Percentiles rank a stretch among this genome's conserved stretches.
Conservation (phyloP, 2,888 invertebrate genomes). For the Actias luna region DNA sequence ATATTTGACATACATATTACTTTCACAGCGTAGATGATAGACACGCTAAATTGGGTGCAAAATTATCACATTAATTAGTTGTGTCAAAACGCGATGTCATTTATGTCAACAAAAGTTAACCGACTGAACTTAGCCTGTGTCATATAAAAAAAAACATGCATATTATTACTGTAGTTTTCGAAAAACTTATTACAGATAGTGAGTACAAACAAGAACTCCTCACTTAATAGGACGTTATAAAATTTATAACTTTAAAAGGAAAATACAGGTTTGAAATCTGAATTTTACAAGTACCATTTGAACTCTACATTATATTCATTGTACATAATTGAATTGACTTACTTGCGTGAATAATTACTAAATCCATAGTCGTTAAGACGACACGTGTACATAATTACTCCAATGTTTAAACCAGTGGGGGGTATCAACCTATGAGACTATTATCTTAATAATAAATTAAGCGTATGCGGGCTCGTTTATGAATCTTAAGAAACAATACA, state of each 20-base stretch:
- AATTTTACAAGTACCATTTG: background rate
- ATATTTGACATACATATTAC: too few species aligned
- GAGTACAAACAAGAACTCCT: too few species aligned
- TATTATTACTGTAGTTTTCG: too few species aligned
- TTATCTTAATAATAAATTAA: slow-evolving; percentile 42
- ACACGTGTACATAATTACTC: slow-evolving; percentile 60
- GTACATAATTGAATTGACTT: slow-evolving; percentile 11
- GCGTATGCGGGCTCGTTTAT: slow-evolving; percentile 50
- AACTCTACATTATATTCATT: background rate
- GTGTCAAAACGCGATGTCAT: too few species aligned
- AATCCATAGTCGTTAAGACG: slow-evolving; percentile 24
- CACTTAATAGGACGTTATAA: too few species aligned
- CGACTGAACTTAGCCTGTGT: too few species aligned
- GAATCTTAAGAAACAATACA: slow-evolving; percentile 15
- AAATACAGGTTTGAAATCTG: background rate
- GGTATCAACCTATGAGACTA: slow-evolving; percentile 35
- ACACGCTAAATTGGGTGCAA: too few species aligned
- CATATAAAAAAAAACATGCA: too few species aligned
- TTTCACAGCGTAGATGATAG: too few species aligned
- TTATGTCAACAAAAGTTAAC: too few species aligned
- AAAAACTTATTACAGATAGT: too few species aligned
- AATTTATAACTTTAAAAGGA: background rate
- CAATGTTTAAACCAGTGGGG: slow-evolving; percentile 41
- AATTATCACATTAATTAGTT: too few species aligned
- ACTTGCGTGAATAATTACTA: slow-evolving; percentile 14